Evolutionary conservation across 2,797 vertebrate genomes (phyloP).

Genomic region (Spheniscus humboldti): DNA sequence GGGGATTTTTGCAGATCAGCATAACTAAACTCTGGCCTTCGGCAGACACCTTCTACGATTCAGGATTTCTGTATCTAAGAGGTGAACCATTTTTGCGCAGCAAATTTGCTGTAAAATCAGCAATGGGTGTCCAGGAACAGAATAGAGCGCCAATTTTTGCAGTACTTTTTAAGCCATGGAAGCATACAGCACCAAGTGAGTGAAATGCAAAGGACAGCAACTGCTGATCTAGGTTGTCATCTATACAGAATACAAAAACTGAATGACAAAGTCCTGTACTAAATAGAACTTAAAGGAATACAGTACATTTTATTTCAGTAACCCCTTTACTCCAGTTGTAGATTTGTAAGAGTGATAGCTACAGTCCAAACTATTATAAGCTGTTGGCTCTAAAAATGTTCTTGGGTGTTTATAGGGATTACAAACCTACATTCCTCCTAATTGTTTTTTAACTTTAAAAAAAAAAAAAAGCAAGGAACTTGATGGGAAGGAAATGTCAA

Average conservation of each 20-base stretch:
- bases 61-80: background rate
- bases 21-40: background rate
- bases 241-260: background rate
- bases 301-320: background rate
- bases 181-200: background rate
- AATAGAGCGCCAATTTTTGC: background rate
- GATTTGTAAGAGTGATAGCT: background rate
- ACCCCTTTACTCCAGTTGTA: background rate
- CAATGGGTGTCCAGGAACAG: background rate
- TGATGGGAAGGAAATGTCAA: background rate
- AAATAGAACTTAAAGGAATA: background rate
- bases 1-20: background rate
- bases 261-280: background rate
- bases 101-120: slow-evolving; percentile 8
- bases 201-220: background rate
- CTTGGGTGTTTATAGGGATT: background rate
- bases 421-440: background rate
- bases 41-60: background rate
- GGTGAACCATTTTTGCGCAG: background rate
- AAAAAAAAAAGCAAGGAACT: background rate
- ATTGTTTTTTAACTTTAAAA: background rate
- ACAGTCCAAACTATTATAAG: background rate
- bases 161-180: background rate
- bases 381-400: background rate
- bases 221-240: background rate